Evolutionary conservation across 2,888 invertebrate species (phyloP), one percentile per base, ranked within the genome.

Genomic region (Macaria liturata): DNA sequence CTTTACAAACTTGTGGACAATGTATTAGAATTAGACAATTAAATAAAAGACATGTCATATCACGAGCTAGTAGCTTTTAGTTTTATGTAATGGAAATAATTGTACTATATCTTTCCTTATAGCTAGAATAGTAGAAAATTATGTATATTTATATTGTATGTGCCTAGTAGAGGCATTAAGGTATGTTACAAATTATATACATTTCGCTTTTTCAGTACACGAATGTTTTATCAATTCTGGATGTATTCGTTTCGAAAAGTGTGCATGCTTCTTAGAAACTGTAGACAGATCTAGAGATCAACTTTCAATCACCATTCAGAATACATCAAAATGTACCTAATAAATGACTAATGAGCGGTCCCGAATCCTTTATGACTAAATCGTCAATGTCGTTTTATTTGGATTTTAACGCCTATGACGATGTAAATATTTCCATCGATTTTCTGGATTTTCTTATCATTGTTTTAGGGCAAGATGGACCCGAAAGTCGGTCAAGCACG

Each of bases 271-370:
- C 20, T 20, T 20, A 20, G 20, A 20, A 37, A 7, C 7, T 37
- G 5, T 37, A 37, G 34, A 37, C 5, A 4, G 34, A 7, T 20
- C 34, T 37, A 37, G 7, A 37, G 34, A 37, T 37, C 34, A 7
- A 37, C 34, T 37, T 37, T 37, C 4, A 37, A 7, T 7, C 34
- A 37, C 7, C 34, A 3, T 6, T 42, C 42, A 42, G 9, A 8
- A 4, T 42, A 42, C 8, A 42, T 42, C n/a, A 42, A n/a, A 5
- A 42, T 42, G n/a, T 1, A 42, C 42, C 8, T 42, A 42, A 42
- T 42, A 42, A 57, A 34, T 42, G 45, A 49, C 59, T 56, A 60
- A 60, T 55, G 46, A 45, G 52, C 48, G 40, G 34, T 52, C 52
- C 59, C 49, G 4, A 52, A 49, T 31, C 55, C 59, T 9, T 31